phyloP scores from a whole-genome alignment of 2,888 invertebrate genomes.

The Catocala nupta region DNA sequence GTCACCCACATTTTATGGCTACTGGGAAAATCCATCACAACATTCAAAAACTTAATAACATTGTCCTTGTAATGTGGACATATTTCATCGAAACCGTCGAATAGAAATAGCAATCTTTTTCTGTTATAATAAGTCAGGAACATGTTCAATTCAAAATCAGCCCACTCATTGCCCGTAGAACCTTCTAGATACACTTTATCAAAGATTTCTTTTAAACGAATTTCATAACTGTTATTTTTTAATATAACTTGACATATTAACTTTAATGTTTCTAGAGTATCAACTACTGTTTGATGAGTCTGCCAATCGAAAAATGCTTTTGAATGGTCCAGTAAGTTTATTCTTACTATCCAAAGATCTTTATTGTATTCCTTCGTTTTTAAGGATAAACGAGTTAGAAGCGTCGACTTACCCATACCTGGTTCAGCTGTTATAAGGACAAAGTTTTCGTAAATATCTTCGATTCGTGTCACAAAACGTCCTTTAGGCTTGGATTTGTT shows the following conservation, averaged over 20 bases:
- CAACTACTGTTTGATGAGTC: neutral
- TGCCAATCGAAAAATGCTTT: slow-evolving; percentile 16
- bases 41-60: slow-evolving; percentile 7
- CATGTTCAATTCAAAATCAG: slow-evolving; percentile 10
- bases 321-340: slow-evolving; percentile 19
- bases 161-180: neutral
- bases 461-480: no score
- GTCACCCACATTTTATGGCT: slow-evolving; percentile 39
- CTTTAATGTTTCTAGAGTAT: slow-evolving; percentile 9
- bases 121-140: slow-evolving; percentile 21
- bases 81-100: slow-evolving; percentile 35
- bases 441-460: neutral
- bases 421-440: slow-evolving; percentile 30
- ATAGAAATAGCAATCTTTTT: slow-evolving; percentile 19
- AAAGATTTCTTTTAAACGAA: slow-evolving; percentile 2
- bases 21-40: neutral
- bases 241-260: slow-evolving; percentile 13
- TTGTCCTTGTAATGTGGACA: slow-evolving; percentile 21
- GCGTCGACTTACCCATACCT: slow-evolving; percentile 50
- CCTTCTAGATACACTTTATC: slow-evolving; percentile 7
- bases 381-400: slow-evolving; percentile 31
- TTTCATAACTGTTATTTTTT: neutral
- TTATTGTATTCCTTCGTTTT: no score
- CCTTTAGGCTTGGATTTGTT: no score
- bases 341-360: slow-evolving; percentile 29